Base-by-base conservation (phyloP, 2,113 vertebrate species). In the Microcebus griseorufus region DNA sequence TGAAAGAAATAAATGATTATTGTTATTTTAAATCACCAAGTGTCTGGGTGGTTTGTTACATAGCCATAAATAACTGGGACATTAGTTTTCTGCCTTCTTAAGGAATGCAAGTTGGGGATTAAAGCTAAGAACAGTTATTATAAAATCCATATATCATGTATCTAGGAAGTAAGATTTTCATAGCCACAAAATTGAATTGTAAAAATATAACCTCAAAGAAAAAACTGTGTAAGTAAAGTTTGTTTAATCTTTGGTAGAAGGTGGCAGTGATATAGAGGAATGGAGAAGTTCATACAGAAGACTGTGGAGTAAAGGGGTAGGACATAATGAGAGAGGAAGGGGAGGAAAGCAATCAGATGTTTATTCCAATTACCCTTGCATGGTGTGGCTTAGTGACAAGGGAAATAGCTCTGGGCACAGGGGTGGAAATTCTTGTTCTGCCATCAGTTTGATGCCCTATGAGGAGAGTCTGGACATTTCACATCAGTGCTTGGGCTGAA, bases 111-210 rank as follows among this genome's bases (percentile, higher is more conserved):
- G 39, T 67, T 97, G 67, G 51, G 73, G 75, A 84, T 96, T 95
- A 97, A 96, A 96, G 69, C 75, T 90, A 96, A 96, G 93, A 96
- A 95, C 17, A 72, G 75, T 96, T 96, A 93, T 88, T 97, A 96
- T 94, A 88, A 94, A 95, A 96, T 93, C 60, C 79, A 95, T 97
- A 97, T 97, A 92, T 98, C 95, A 97, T 84, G 69, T 75, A 96
- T 45, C 94, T 97, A 93, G 69, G 62, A 94, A 90, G 96, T 42
- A 91, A 97, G 80, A 94, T 96, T 97, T 92, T 95, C 87, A 88
- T 84, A 76, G 92, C 16, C 53, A 88, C 65, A 95, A 87, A 96
- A 95, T 90, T 90, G 32, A 95, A 92, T 94, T 82, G 51, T 17
- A 96, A 96, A 96, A 94, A 80, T 84, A 92, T 75, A 84, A 88